Evolutionary conservation across 1,140 invertebrate genomes (phyloP), one percentile per base, ranked within the genome.

Genomic region (Sipha flava): DNA sequence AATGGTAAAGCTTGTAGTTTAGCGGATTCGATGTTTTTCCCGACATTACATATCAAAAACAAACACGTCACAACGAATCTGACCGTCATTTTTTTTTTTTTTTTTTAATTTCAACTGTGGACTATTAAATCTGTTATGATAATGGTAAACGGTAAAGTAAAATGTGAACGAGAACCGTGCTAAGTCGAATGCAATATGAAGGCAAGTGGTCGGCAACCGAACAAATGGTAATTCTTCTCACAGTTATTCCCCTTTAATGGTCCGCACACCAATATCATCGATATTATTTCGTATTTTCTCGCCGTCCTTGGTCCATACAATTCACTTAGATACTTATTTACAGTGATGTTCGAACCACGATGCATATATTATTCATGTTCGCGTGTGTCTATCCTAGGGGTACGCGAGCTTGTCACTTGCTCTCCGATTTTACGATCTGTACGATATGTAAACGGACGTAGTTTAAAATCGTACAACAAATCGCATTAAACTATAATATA

Each of bases 1-100:
- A 77, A 43, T 6, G 73, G 49, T 43, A 77, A 23, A 40, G 73
- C 52, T 59, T 54, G 73, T 18, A 77, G 47, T 57, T 77, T 77
- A 10, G 73, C 47, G 6, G 47, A 77, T 77, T 77, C 14, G 16
- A 29, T 23, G 12, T 26, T 10, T 77, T 59, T 43, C 16, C 23
- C 34, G 14, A 52, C 10, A 7, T 34, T 59, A 57, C 34, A 77
- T 12, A 23, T 5, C 14, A 77, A 40, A 29, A 77, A 29, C 34
- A 57, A 59, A 29, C 34, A 57, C 2, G 10, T 0, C 23, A 29
- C 16, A 26, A 40, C 37, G 37, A 47, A 70, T 70, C 34, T 70
- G 7, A 14, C 18, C 12, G 16, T 16, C 66, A 70, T 66, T 4
- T 14, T 70, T 40, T 9, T 43, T 12, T 12, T 1, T 6, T n/a